A percentile compares a stretch with the other conserved stretches of the same genome.
phyloP scores from a whole-genome alignment of 2,888 invertebrate genomes.

The Orchesellides sinensis region DNA sequence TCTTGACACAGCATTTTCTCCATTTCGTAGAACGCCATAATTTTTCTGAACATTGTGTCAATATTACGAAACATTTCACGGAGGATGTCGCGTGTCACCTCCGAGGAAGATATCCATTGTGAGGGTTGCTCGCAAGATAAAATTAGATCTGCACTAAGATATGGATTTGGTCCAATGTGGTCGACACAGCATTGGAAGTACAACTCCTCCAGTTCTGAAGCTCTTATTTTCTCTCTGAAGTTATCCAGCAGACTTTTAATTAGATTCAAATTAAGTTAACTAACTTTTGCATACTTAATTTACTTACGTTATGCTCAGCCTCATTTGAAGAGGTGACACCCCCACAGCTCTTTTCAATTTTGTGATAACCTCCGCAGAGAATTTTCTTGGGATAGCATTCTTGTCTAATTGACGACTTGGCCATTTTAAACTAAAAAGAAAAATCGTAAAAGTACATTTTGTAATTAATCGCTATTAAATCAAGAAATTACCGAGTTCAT shows the following conservation, averaged over 20 bases:
- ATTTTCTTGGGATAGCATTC: no score
- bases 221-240: constrained; percentile 52
- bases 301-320: constrained; percentile 37
- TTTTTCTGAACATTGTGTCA: constrained; percentile 46
- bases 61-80: constrained; percentile 47
- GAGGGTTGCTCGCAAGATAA: background rate
- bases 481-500: no score
- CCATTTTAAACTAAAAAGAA: constrained; percentile 27
- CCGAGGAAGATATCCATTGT: constrained; percentile 11
- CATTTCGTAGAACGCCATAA: constrained; percentile 60
- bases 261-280: background rate
- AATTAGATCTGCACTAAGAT: constrained; percentile 24
- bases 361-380: constrained; percentile 24
- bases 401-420: background rate
- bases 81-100: constrained; percentile 21
- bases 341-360: constrained; percentile 45
- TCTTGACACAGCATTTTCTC: constrained; percentile 57
- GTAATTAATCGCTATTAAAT: no score
- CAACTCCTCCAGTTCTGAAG: constrained; percentile 51
- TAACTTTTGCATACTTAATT: background rate
- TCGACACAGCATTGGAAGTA: constrained; percentile 53
- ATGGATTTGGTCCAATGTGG: constrained; percentile 43
- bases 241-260: background rate
- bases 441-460: no score
- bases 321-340: constrained; percentile 43